Evolutionary conservation across 2,113 vertebrate genomes (phyloP).

Genomic region (Phylloscopus whistleri): DNA sequence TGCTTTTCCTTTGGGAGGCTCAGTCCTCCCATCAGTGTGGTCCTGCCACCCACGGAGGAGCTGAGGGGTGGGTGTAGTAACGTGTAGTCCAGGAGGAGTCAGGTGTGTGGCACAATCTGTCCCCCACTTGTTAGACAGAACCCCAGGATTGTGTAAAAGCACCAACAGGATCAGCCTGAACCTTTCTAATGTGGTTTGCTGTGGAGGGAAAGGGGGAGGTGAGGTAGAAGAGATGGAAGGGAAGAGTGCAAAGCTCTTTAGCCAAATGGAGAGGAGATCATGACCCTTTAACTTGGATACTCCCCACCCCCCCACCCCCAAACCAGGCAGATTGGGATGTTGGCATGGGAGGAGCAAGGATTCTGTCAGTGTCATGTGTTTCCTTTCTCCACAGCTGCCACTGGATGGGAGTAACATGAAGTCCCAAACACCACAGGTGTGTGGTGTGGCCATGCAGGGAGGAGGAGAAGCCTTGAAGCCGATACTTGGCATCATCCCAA

Average conservation of each 20-base stretch:
- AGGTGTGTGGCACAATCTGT: neutral
- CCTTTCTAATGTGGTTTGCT: neutral
- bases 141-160: neutral
- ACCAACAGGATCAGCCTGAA: neutral
- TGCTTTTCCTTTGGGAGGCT: neutral
- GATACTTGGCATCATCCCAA: slow-evolving; percentile 4
- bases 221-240: neutral
- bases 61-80: neutral
- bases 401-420: slow-evolving; percentile 60
- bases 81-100: neutral
- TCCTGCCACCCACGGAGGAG: slow-evolving; percentile 8
- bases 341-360: slow-evolving; percentile 51
- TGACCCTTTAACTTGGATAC: neutral
- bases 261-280: neutral
- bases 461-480: slow-evolving; percentile 33
- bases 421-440: slow-evolving; percentile 21
- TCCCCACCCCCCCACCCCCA: neutral
- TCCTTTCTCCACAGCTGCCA: slow-evolving; percentile 69
- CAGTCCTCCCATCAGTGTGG: neutral
- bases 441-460: slow-evolving; percentile 55
- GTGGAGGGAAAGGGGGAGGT: slow-evolving; percentile 42
- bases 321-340: slow-evolving; percentile 14
- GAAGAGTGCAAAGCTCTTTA: neutral
- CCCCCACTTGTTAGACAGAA: neutral
- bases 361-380: slow-evolving; percentile 61